Conservation (phyloP, 2,888 invertebrate species). For the Lordiphosa andalusiaca region DNA sequence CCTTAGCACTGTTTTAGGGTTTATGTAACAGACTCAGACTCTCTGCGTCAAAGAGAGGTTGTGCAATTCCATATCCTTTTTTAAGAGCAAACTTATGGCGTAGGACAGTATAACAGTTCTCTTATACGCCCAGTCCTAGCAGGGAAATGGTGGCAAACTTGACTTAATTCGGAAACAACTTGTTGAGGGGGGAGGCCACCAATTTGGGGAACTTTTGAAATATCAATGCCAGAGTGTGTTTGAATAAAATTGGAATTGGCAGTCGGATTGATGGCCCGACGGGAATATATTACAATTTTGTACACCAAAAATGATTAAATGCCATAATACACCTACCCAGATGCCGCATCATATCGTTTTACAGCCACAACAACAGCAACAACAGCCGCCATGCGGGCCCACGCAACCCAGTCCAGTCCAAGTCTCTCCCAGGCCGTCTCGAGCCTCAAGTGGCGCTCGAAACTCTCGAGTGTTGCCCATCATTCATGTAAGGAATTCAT, state of each 20-base stretch:
- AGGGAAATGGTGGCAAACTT: conserved; percentile 36
- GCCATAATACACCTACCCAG: conserved; percentile 9
- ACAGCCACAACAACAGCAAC: conserved; percentile 25
- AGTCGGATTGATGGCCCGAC: too few relatives aligned
- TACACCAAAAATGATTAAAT: conserved; percentile 7
- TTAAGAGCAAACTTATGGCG: conserved; percentile 3
- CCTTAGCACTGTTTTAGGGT: not conserved
- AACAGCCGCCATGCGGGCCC: conserved; percentile 55
- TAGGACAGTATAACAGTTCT: conserved; percentile 40
- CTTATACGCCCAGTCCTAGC: conserved; percentile 38
- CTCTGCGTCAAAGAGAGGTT: not conserved
- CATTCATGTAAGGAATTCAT: conserved; percentile 72
- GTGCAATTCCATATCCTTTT: conserved; percentile 11
- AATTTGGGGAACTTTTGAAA: conserved; percentile 2
- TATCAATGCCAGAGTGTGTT: not conserved
- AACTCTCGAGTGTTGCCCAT: conserved; percentile 36
- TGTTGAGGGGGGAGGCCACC: conserved; percentile 35
- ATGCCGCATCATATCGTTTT: conserved; percentile 33
- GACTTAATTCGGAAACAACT: conserved; percentile 58
- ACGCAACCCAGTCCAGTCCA: conserved; percentile 40
- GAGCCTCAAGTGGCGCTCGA: conserved; percentile 65
- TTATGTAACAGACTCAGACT: conserved; percentile 39
- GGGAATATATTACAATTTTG: too few relatives aligned
- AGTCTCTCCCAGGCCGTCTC: conserved; percentile 12
- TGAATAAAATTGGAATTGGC: conserved; percentile 1